These are phyloP conservation scores for Callipepla californica DNA, from an alignment of 2,113 vertebrate species.

Conservation along the genomic window DNA sequence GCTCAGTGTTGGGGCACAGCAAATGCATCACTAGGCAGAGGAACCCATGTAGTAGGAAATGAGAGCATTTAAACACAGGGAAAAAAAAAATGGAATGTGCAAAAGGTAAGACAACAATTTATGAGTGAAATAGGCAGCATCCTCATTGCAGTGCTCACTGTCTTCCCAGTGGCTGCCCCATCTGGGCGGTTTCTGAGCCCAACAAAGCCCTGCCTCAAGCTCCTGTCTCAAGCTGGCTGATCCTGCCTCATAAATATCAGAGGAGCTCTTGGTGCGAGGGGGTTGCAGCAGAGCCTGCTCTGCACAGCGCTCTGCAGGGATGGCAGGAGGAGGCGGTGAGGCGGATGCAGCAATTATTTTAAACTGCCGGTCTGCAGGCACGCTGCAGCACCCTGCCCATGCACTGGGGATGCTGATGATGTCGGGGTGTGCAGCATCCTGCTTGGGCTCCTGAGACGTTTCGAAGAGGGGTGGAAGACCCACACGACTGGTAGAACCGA, in stretches of 20 bases:
- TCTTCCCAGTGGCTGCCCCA: neutral
- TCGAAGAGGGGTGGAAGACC: neutral
- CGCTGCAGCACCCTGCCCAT: neutral
- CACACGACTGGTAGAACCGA: rapidly evolving
- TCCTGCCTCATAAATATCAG: neutral
- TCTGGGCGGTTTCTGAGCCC: neutral
- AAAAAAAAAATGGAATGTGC: too few relatives aligned
- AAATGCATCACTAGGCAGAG: neutral
- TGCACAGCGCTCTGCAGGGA: neutral
- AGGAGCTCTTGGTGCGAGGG: rapidly evolving
- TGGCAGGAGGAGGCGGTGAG: neutral
- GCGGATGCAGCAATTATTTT: neutral
- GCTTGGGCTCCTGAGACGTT: neutral
- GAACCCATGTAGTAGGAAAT: rapidly evolving
- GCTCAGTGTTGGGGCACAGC: neutral
- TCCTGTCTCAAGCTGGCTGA: neutral
- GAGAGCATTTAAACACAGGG: neutral
- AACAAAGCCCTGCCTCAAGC: neutral
- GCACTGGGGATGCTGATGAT: neutral
- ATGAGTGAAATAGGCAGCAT: neutral
- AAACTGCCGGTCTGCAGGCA: neutral
- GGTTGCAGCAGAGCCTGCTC: neutral
- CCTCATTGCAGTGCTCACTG: rapidly evolving
- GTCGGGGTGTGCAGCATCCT: neutral
- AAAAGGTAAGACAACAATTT: neutral